Conservation (phyloP, 2,797 vertebrate genomes). For the Staurois parvus region DNA sequence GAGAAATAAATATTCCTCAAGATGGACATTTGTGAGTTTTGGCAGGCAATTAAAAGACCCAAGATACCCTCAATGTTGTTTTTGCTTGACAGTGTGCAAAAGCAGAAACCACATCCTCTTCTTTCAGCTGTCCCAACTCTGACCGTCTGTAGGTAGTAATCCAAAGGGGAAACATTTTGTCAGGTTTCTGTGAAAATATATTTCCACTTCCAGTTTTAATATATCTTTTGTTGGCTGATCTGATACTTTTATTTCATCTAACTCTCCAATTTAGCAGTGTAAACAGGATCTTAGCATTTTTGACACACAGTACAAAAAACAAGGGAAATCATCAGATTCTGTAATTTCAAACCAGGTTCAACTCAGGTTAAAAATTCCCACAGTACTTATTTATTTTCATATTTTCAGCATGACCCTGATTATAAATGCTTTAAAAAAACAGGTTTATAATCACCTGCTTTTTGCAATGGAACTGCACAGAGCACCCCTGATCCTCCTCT, state of each 20-base stretch:
- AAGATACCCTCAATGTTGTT: constrained; percentile 43
- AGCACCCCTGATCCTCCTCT: too few species aligned
- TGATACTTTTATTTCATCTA: neutral
- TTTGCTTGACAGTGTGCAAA: constrained; percentile 55
- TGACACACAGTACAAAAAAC: too few species aligned
- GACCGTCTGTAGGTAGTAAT: constrained; percentile 56
- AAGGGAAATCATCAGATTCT: too few species aligned
- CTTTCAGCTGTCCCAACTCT: constrained; percentile 52
- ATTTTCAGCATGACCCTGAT: too few species aligned
- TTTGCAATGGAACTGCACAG: too few species aligned
- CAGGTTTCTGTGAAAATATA: constrained; percentile 14
- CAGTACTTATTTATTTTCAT: too few species aligned
- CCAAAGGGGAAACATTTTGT: constrained; percentile 38
- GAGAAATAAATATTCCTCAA: constrained; percentile 27
- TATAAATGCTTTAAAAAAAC: too few species aligned
- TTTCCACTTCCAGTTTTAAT: constrained; percentile 16
- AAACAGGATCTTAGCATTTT: neutral
- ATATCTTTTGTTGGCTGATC: neutral
- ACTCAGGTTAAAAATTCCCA: too few species aligned
- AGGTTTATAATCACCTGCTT: too few species aligned
- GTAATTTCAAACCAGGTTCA: too few species aligned
- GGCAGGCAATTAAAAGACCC: constrained; percentile 23
- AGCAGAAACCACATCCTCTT: constrained; percentile 58
- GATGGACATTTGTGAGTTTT: constrained; percentile 46
- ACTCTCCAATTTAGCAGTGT: neutral